phyloP scores from a whole-genome alignment of 2,797 vertebrate species.

The Propithecus deckenii region DNA sequence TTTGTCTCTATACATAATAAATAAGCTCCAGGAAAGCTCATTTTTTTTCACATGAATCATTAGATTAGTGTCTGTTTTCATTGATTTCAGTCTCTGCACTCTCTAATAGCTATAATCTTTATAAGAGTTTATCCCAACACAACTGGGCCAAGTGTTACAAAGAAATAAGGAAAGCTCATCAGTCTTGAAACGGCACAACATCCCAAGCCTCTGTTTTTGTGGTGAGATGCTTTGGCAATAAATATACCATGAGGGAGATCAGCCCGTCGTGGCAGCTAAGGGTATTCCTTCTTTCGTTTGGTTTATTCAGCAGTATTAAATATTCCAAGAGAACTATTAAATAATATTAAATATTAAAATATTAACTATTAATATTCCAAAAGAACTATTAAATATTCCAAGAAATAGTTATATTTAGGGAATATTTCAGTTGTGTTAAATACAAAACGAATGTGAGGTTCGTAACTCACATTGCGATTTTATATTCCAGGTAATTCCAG shows the following conservation, averaged over 20 bases:
- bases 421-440: not conserved
- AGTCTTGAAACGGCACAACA: not conserved
- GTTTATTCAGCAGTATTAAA: not conserved
- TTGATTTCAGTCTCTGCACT: not conserved
- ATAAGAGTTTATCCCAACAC: not conserved
- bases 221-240: not conserved
- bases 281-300: not conserved
- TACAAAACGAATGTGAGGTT: not conserved
- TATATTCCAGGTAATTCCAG: conserved; percentile 95
- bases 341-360: no score
- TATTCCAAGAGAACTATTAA: not conserved
- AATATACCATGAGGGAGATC: not conserved
- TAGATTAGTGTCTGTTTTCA: not conserved
- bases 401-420: not conserved
- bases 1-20: not conserved
- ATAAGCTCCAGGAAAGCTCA: not conserved
- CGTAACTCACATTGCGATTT: not conserved
- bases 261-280: not conserved
- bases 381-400: not conserved
- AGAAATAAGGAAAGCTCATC: not conserved
- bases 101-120: not conserved
- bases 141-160: not conserved
- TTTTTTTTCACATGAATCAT: not conserved
- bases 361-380: not conserved
- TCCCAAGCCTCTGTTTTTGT: not conserved